Percentiles rank a stretch among this genome's conserved stretches.
Conservation (phyloP, 1,140 invertebrate genomes). For the Penaeus indicus region DNA sequence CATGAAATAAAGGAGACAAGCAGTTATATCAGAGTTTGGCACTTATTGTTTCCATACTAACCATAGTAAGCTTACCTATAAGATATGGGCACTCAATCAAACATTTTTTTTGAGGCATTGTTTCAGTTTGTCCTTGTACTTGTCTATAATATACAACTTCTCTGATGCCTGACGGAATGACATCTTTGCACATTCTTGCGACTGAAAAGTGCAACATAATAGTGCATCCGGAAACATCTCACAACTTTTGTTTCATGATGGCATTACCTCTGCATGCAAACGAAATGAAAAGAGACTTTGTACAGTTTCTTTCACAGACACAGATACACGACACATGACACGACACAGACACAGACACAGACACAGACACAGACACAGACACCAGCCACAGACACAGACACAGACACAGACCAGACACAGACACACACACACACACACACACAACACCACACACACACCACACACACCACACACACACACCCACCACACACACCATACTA, state of each 20-base stretch:
- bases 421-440: too few relatives aligned
- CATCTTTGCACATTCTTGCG: slow-evolving; percentile 77
- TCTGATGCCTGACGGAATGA: slow-evolving; percentile 75
- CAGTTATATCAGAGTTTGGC: too few relatives aligned
- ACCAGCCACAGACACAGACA: too few relatives aligned
- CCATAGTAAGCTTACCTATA: slow-evolving; percentile 43
- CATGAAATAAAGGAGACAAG: too few relatives aligned
- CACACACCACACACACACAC: too few relatives aligned
- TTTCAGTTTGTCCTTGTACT: slow-evolving; percentile 69
- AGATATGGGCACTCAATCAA: slow-evolving; percentile 57
- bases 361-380: too few relatives aligned
- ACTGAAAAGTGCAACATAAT: slow-evolving; percentile 75
- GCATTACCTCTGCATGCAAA: slow-evolving; percentile 80
- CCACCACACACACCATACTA: too few relatives aligned
- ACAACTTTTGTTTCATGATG: slow-evolving; percentile 76
- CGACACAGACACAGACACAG: too few relatives aligned
- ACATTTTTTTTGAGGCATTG: slow-evolving; percentile 64
- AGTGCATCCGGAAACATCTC: slow-evolving; percentile 72
- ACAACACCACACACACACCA: too few relatives aligned
- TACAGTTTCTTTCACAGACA: background rate
- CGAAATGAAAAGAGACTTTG: slow-evolving; percentile 67
- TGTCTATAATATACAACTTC: slow-evolving; percentile 73
- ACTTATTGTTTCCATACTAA: background rate
- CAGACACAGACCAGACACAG: too few relatives aligned
- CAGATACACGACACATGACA: too few relatives aligned